Percentiles rank a stretch among this genome's conserved stretches.
These are phyloP conservation scores for Melanotus villosus DNA, from an alignment of 2,888 invertebrate genomes.

Conservation along the genomic window DNA sequence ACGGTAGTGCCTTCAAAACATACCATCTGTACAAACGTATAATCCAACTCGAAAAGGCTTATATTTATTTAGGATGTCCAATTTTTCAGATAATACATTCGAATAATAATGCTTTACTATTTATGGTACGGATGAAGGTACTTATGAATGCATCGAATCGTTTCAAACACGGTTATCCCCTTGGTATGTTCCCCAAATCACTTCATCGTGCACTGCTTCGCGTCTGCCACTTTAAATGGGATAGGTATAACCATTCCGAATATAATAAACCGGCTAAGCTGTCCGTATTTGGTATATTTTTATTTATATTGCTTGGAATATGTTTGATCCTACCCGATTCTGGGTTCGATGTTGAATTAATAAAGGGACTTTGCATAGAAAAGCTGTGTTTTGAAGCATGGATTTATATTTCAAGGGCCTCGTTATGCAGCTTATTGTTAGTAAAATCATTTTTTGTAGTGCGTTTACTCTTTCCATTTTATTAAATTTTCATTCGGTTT, in stretches of 20 bases:
- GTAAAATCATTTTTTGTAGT: no score
- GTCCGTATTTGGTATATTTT: neutral
- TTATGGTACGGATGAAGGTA: conserved; percentile 60
- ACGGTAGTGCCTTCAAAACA: conserved; percentile 30
- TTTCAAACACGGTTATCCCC: conserved; percentile 36
- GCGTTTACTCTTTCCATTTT: no score
- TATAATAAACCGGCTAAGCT: conserved; percentile 10
- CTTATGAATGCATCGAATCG: conserved; percentile 59
- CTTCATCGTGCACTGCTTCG: conserved; percentile 19
- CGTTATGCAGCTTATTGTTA: no score
- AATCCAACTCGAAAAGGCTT: conserved; percentile 44
- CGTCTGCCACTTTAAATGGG: conserved; percentile 21
- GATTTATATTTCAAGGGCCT: no score
- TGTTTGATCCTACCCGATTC: no score
- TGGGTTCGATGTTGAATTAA: no score
- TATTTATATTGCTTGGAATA: neutral
- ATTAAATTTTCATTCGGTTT: no score
- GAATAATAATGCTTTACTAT: conserved; percentile 61
- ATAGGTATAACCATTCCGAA: conserved; percentile 11
- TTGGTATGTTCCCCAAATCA: conserved; percentile 25
- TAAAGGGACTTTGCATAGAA: no score
- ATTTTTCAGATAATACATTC: conserved; percentile 63
- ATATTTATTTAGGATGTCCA: conserved; percentile 63
- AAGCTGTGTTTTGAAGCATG: no score
- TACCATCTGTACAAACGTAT: conserved; percentile 44